A percentile compares a stretch with the other conserved stretches of the same genome.
These are phyloP conservation scores for Hestina assimilis DNA, from an alignment of 1,140 invertebrate genomes.

Conservation along the genomic window DNA sequence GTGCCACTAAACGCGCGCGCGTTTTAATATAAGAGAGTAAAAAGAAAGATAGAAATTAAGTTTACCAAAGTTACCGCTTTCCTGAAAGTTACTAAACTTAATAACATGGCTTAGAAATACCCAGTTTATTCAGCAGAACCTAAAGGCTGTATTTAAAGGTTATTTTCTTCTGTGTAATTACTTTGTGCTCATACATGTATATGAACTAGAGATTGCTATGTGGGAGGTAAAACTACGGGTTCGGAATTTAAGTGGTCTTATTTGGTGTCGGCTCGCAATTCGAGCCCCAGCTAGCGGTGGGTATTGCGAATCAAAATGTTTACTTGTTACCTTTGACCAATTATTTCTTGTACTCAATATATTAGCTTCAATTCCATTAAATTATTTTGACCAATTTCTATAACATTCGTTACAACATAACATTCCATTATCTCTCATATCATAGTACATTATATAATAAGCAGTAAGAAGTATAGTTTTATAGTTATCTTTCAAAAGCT, in stretches of 20 bases:
- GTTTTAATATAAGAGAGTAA: background rate
- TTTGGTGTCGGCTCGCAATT: slow-evolving; percentile 18
- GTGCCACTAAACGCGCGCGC: background rate
- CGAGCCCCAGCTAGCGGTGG: slow-evolving; percentile 12
- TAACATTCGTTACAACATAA: too few species aligned
- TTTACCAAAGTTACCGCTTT: background rate
- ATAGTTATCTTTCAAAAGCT: too few species aligned
- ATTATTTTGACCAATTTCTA: too few species aligned
- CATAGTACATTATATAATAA: too few species aligned
- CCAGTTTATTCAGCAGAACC: slow-evolving; percentile 21
- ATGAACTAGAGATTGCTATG: slow-evolving; percentile 22
- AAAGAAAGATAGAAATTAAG: background rate
- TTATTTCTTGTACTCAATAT: slow-evolving; percentile 15
- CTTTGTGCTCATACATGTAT: slow-evolving; percentile 27
- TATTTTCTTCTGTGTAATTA: slow-evolving; percentile 32
- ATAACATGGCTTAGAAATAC: slow-evolving; percentile 30
- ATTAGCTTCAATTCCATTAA: background rate
- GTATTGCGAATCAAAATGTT: slow-evolving; percentile 28
- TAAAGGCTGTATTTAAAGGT: slow-evolving; percentile 15
- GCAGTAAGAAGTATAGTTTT: too few species aligned
- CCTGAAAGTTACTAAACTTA: slow-evolving; percentile 36
- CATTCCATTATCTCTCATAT: too few species aligned
- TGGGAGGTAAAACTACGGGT: slow-evolving; percentile 22
- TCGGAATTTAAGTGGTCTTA: slow-evolving; percentile 33
- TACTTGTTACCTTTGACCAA: slow-evolving; percentile 15